Base-by-base conservation (phyloP, 2,797 vertebrate genomes). In the Furcifer pardalis region DNA sequence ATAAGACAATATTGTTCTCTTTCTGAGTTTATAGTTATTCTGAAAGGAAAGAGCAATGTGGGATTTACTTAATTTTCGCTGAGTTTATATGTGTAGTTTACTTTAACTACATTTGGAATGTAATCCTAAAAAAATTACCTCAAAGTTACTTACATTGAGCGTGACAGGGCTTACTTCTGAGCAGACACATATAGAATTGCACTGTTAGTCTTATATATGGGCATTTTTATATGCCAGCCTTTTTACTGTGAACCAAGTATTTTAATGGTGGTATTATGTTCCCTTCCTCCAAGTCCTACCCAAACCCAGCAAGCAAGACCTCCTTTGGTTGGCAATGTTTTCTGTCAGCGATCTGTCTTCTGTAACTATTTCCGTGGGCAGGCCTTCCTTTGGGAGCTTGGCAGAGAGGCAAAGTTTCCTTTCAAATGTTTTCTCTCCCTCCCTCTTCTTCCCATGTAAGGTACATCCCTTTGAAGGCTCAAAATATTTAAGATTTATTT, bases 371-470 rank as follows among this genome's bases (percentile, higher is more conserved):
- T 95, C 95, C 32, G 10, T 94, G 93, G 93, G 93, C 94, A 95
- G 94, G 89, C 84, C 94, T 93, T 95, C 94, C 95, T 93, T 94
- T 94, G 95, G 94, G 52, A 82, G 86, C 91, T 94, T 95, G 95
- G 95, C 95, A 95, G 87, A 75, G 72, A 93, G 59, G 86, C 78
- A 86, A 91, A 92, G 83, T 95, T 95, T 96, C 93, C 94, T 94
- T 91, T 94, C 90, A 90, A 89, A 90, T 90, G 87, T 93, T 94
- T 86, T 86, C 25, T 68, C 87, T 83, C 44, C 60, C 83, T 91
- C 82, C 84, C 82, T 85, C 82, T 84, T 74, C 35, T 1, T 86
- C 84, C 87, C 35, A 71, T 84, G 87, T 86, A 93, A 95, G 95
- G 94, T 95, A 90, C 88, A 92, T 87, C 86, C 84, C 52, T 89